These are phyloP conservation scores for Trichechus manatus DNA, from an alignment of 2,113 vertebrate genomes.

Conservation along the genomic window DNA sequence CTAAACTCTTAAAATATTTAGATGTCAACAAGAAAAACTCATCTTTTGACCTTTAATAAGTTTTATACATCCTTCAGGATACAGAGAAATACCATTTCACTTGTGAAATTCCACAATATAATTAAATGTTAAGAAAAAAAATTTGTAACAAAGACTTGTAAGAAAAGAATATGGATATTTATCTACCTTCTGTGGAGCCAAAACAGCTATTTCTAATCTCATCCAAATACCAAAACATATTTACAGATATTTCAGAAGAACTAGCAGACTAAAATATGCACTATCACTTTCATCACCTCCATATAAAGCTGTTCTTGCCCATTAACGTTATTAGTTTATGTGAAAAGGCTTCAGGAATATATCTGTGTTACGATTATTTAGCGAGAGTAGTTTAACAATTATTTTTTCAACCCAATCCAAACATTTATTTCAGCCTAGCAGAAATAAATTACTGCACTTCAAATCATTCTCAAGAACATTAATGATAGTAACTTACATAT, in stretches of 20 bases:
- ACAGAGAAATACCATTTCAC: constrained; percentile 14
- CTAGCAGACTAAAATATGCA: not conserved
- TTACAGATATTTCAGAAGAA: not conserved
- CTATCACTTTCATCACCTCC: not conserved
- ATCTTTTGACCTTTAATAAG: constrained; percentile 32
- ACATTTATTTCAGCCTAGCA: constrained; percentile 50
- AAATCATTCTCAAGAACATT: constrained; percentile 53
- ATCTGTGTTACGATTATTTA: not conserved
- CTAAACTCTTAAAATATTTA: constrained; percentile 23
- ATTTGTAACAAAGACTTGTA: not conserved
- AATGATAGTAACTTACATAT: not conserved
- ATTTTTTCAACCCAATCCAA: not conserved
- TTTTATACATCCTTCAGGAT: not conserved
- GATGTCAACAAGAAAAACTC: constrained; percentile 33
- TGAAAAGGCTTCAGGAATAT: constrained; percentile 34
- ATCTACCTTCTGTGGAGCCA: not conserved
- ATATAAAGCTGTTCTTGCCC: not conserved
- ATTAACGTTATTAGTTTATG: constrained; percentile 14
- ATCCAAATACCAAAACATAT: not conserved
- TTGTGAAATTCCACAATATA: not conserved
- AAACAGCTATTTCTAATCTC: constrained; percentile 8
- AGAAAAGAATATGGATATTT: not conserved
- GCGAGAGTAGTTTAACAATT: constrained; percentile 19
- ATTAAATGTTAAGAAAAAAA: not conserved
- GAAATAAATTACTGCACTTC: constrained; percentile 34